Percentiles rank a stretch among this genome's conserved stretches.
Evolutionary conservation across 2,888 invertebrate genomes (phyloP).

Genomic region (Mythimna ferrago): DNA sequence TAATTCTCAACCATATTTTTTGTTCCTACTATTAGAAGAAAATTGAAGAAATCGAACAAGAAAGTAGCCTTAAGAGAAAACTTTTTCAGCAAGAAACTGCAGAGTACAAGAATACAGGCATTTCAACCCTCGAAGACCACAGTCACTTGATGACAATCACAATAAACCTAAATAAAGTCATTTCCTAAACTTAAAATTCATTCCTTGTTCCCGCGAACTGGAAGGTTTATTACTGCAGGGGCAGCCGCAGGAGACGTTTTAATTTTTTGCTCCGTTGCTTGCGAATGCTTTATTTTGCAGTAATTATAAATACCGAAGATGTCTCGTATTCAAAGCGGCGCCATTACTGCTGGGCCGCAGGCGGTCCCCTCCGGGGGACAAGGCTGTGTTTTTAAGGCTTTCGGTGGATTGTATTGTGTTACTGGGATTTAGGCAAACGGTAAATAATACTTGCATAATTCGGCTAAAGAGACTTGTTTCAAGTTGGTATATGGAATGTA

Average conservation of each 20-base stretch:
- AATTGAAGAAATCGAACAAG: no score
- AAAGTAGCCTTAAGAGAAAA: no score
- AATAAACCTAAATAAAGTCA: conserved; percentile 47
- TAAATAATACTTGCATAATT: not conserved
- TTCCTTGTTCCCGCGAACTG: conserved; percentile 26
- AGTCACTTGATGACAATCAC: conserved; percentile 24
- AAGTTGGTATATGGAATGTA: no score
- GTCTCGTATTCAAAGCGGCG: conserved; percentile 69
- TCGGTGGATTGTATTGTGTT: conserved; percentile 6
- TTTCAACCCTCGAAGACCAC: not conserved
- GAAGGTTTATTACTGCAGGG: conserved; percentile 47
- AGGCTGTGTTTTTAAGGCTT: conserved; percentile 22
- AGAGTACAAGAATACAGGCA: not conserved
- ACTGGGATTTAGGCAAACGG: not conserved
- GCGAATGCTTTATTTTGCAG: conserved; percentile 79
- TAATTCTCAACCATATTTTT: no score
- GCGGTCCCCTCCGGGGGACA: conserved; percentile 21
- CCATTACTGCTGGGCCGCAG: conserved; percentile 46
- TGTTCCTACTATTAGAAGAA: not conserved
- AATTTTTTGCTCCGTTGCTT: conserved; percentile 87
- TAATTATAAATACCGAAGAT: conserved; percentile 80
- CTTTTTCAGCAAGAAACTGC: no score
- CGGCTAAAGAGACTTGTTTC: not conserved
- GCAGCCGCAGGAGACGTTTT: conserved; percentile 72
- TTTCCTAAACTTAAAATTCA: conserved; percentile 38